Conservation (phyloP, 2,113 vertebrate species). For the Colinus virginianus region DNA sequence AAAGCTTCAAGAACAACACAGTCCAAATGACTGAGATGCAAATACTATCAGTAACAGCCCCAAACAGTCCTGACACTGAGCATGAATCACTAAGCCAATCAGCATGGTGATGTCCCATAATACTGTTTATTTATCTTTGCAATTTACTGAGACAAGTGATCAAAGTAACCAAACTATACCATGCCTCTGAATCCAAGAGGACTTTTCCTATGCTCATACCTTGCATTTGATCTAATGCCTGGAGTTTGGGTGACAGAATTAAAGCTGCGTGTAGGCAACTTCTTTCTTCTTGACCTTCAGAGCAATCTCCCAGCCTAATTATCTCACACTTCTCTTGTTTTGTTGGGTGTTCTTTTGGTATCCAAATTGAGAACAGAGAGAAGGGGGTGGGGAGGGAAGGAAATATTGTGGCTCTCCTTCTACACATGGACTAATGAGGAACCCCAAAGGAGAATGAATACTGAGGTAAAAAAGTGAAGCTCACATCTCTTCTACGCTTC, state of each 20-base stretch:
- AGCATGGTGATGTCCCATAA: fast-evolving
- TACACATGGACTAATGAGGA: background rate
- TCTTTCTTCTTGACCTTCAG: background rate
- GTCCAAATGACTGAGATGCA: fast-evolving
- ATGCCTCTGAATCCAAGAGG: background rate
- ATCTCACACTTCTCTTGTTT: background rate
- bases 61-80: background rate
- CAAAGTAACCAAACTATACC: background rate
- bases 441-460: background rate
- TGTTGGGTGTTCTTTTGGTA: too few relatives aligned
- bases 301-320: background rate
- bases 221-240: background rate
- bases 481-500: background rate
- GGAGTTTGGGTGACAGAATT: background rate
- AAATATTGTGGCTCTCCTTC: background rate
- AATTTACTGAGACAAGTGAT: background rate
- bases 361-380: background rate
- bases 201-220: fast-evolving
- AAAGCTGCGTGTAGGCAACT: background rate
- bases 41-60: background rate
- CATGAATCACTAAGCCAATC: fast-evolving
- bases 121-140: background rate
- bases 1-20: background rate
- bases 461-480: background rate
- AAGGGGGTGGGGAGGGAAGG: too few relatives aligned